Evolutionary conservation across 2,113 vertebrate species (phyloP).

Genomic region (Cyanocitta stelleri): DNA sequence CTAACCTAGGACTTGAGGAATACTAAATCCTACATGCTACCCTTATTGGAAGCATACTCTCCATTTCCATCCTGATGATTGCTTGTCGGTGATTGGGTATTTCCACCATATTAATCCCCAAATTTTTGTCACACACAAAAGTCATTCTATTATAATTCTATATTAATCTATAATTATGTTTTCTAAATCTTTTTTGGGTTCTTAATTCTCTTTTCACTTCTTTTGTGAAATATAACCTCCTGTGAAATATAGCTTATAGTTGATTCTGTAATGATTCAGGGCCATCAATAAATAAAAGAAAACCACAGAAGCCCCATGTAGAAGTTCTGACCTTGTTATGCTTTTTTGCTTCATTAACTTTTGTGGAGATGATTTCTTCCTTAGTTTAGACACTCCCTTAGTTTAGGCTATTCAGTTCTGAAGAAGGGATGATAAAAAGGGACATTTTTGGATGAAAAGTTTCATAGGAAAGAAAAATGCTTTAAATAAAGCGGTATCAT

Average conservation of each 20-base stretch:
- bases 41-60: neutral
- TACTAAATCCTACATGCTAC: neutral
- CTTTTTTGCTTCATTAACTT: neutral
- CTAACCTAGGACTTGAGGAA: neutral
- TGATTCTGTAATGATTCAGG: neutral
- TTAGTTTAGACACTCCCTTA: neutral
- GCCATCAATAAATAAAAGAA: neutral
- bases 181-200: neutral
- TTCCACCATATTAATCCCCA: neutral
- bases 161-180: neutral
- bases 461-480: neutral
- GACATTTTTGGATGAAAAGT: neutral
- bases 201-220: neutral
- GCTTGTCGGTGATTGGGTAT: neutral
- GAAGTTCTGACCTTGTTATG: neutral
- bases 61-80: neutral
- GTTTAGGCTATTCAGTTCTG: neutral
- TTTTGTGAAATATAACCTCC: neutral
- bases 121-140: neutral
- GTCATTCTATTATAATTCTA: too few species aligned
- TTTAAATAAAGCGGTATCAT: neutral
- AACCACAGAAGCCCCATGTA: neutral
- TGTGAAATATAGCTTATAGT: neutral
- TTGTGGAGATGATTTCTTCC: neutral
- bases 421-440: neutral